Base-by-base conservation (phyloP, 1,140 invertebrate species). In the Danaus melanippus region DNA sequence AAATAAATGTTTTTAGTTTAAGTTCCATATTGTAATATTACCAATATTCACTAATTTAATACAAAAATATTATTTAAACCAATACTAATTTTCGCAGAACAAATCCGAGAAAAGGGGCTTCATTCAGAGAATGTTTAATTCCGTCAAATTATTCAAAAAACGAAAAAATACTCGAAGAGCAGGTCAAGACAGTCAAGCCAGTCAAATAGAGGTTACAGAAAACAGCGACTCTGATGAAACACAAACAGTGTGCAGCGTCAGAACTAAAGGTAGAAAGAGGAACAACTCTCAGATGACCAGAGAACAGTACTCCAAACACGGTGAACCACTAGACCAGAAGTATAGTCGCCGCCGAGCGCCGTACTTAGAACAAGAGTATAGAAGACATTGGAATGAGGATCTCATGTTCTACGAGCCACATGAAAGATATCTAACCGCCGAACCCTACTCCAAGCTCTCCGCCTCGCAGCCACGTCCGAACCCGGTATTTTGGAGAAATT, bases 311-410 rank as follows among this genome's bases (percentile, higher is more conserved):
- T 7, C 6, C 21, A 32, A 32, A 32, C 2, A 32, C 21, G 21
- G 2, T 5, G 21, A 5, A 32, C 21, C 21, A 8, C 4, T 32
- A 32, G 21, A 32, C 21, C 21, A 32, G 21, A 32, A 32, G 6
- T 32, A 32, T 32, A 32, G 21, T 32, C 21, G 21, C 4, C 21
- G 21, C 21, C 21, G 39, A 46, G 56, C 55, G 5, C 78, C 76
- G 0, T 76, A 76, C 43, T 69, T 76, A 67, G 74, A 84, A 53
- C 79, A 82, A 56, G 80, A 84, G 48, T 74, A 77, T 49, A 64
- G 74, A 49, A 54, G 77, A 11, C 63, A 72, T 10, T 82, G 77
- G 74, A 70, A 74, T 46, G 77, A 82, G 48, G 64, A 64, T 9
- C 51, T 76, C 8, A 68, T 69, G 56, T 76, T 73, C 48, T 58